Conservation (phyloP, 2,113 vertebrate genomes). For the Anhinga rufa region DNA sequence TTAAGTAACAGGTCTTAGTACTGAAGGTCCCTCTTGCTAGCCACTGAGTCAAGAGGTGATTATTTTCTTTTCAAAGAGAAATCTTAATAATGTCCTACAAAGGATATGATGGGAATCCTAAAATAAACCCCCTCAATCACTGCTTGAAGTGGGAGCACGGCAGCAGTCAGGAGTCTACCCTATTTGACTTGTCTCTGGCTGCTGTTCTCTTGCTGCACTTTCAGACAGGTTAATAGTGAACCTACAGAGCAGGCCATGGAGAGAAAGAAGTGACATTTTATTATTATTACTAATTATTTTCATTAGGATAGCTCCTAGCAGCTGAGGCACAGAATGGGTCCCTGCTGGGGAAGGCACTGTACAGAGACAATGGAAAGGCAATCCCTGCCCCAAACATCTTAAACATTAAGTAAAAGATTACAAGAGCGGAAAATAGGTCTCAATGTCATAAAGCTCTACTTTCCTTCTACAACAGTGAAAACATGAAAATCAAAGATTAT, state of each 20-base stretch:
- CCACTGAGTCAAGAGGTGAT: not conserved
- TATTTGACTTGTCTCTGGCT: not conserved
- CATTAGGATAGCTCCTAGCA: not conserved
- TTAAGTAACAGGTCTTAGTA: not conserved
- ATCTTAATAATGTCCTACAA: not conserved
- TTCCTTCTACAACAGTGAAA: constrained; percentile 6
- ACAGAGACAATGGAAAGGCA: not conserved
- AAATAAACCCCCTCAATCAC: not conserved
- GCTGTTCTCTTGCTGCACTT: not conserved
- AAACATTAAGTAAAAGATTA: not conserved
- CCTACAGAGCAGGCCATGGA: not conserved
- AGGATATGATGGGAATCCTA: not conserved
- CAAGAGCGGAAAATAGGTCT: not conserved
- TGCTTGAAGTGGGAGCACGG: not conserved
- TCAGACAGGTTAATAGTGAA: not conserved
- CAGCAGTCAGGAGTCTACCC: not conserved
- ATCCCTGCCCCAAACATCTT: not conserved
- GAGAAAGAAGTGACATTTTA: not conserved
- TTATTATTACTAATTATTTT: constrained; percentile 28
- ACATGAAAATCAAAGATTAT: constrained; percentile 5
- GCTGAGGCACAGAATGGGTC: not conserved
- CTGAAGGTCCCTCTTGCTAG: not conserved
- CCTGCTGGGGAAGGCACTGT: not conserved
- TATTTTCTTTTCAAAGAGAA: not conserved
- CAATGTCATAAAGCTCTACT: not conserved